phyloP scores from a whole-genome alignment of 2,797 vertebrate species.

The Orientallactaga sibirica region DNA sequence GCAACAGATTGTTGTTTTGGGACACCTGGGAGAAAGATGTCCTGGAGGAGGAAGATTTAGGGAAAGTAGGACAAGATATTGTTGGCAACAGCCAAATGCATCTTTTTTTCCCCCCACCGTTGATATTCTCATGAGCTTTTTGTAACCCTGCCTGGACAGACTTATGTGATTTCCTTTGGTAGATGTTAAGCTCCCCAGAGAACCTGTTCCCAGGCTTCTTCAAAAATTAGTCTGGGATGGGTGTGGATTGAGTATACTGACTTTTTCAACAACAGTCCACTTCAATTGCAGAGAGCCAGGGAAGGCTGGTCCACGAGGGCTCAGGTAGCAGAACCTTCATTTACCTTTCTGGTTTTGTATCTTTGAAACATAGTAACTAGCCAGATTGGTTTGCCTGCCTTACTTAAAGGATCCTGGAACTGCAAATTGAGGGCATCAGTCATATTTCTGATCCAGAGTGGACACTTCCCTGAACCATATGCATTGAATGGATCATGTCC shows the following conservation, averaged over 20 bases:
- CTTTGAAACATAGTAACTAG: constrained; percentile 61
- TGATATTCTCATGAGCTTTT: constrained; percentile 51
- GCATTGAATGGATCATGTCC: not conserved
- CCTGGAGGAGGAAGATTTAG: not conserved
- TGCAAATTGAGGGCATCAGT: not conserved
- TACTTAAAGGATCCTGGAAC: constrained; percentile 46
- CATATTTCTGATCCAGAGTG: constrained; percentile 49
- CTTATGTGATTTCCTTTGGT: constrained; percentile 49
- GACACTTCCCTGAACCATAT: not conserved
- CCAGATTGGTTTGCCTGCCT: constrained; percentile 41
- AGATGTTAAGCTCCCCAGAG: not conserved
- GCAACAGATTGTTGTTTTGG: constrained; percentile 81
- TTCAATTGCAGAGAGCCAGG: constrained; percentile 34
- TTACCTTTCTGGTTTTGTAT: constrained; percentile 58
- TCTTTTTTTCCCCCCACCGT: not conserved
- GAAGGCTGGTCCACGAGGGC: not conserved
- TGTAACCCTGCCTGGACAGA: not conserved
- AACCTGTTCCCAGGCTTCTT: not conserved
- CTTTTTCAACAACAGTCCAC: constrained; percentile 32
- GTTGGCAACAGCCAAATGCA: not conserved
- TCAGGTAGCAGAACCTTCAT: not conserved
- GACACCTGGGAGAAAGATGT: constrained; percentile 16
- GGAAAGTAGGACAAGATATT: constrained; percentile 4
- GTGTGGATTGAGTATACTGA: not conserved
- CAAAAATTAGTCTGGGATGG: not conserved